These are phyloP conservation scores for Corydoras sp. DNA, from an alignment of 2,113 vertebrate genomes.

Conservation along the genomic window DNA sequence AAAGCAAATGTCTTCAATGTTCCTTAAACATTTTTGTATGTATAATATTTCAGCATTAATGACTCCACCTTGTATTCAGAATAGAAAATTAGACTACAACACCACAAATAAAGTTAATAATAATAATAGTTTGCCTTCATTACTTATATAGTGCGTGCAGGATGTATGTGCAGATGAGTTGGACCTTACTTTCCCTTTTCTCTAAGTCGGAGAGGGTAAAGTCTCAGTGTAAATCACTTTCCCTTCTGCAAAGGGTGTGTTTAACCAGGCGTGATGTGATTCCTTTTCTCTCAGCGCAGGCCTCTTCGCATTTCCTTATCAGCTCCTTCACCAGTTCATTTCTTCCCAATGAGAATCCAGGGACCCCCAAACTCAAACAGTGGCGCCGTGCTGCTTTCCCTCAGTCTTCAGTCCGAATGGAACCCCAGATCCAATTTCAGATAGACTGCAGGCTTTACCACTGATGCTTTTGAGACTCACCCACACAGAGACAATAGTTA, in stretches of 20 bases:
- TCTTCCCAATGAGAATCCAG: slow-evolving; percentile 86
- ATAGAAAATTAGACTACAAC: no score
- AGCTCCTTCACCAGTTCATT: slow-evolving; percentile 95
- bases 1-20: no score
- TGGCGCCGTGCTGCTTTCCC: slow-evolving; percentile 77
- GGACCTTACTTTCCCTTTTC: slow-evolving; percentile 66
- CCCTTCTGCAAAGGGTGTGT: slow-evolving; percentile 81
- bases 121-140: no score
- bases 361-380: slow-evolving; percentile 92
- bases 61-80: no score
- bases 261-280: slow-evolving; percentile 80
- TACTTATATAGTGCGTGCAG: no score
- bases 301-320: slow-evolving; percentile 78
- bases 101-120: no score
- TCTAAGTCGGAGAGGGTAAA: slow-evolving; percentile 84
- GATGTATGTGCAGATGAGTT: neutral
- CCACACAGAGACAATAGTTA: slow-evolving; percentile 56
- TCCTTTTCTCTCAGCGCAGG: slow-evolving; percentile 79
- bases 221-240: slow-evolving; percentile 89
- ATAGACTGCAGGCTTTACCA: slow-evolving; percentile 77
- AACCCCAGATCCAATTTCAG: slow-evolving; percentile 99
- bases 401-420: slow-evolving; percentile 77
- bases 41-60: no score
- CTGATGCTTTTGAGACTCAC: slow-evolving; percentile 72
- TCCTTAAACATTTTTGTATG: no score